Evolutionary conservation across 2,888 invertebrate species (phyloP), one percentile per base, ranked within the genome.

Genomic region (Leistus spinibarbis): DNA sequence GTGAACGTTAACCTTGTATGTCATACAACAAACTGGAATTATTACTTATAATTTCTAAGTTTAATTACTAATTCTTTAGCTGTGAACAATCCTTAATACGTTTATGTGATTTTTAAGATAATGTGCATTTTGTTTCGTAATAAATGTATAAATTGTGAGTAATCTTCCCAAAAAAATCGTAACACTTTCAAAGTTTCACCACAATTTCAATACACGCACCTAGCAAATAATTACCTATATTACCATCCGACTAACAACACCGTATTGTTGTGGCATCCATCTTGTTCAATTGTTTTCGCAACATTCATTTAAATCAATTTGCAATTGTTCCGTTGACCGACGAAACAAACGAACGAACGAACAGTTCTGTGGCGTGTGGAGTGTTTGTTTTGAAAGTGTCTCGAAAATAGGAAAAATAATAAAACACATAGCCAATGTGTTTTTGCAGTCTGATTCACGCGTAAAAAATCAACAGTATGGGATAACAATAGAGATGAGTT

Each of bases 241-340:
- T 40, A 40, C 40, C 16, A 57, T 57, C 13, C 7, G 53, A 53
- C 7, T 10, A 10, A 19, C 57, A 57, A 60, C 7, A 60, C 5
- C 4, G 20, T 17, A 60, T 60, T 72, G 72, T 66, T 24, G 57
- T 69, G 56, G 17, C 2, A 3, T 20, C 16, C 2, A 3, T 20
- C 16, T 60, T 69, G 69, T 69, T 69, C 62, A 69, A 72, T 72
- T 72, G 72, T 72, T 72, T 72, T 19, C 27, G 10, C 66, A 72
- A 72, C 72, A 72, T 64, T 71, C 71, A 17, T 63, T 57, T 70
- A 71, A 71, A 72, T 71, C 64, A 71, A 71, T 71, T 71, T 64
- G 9, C 64, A 64, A 64, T 72, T 72, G 72, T 71, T 64, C 40
- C 19, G 19, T 20, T 60, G 60, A 60, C 60, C 60, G 60, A 10